Evolutionary conservation across 2,797 vertebrate species (phyloP).

Genomic region (Ibycter americanus): DNA sequence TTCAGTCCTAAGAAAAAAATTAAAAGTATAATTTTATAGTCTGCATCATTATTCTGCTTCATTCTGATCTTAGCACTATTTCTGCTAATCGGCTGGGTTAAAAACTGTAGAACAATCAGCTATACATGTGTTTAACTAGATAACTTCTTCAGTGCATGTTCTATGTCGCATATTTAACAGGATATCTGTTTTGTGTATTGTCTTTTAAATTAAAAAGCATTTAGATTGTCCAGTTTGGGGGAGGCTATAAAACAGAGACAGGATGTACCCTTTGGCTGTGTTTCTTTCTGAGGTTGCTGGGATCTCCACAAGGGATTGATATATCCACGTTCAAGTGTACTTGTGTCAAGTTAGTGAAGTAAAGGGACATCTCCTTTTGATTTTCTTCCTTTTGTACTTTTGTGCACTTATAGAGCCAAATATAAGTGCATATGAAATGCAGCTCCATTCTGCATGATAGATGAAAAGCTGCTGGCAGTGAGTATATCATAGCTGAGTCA

Average conservation of each 20-base stretch:
- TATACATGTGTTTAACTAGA: neutral
- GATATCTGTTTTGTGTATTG: neutral
- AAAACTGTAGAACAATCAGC: neutral
- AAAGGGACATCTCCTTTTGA: neutral
- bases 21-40: neutral
- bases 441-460: neutral
- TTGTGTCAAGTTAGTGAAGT: neutral
- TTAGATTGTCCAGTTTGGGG: neutral
- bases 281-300: neutral
- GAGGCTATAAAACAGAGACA: neutral
- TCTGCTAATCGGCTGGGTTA: neutral
- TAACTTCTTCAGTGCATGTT: neutral
- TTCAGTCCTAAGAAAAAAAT: neutral
- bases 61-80: neutral
- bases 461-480: neutral
- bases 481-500: constrained; percentile 4
- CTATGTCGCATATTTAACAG: neutral
- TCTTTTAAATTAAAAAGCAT: neutral
- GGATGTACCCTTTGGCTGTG: neutral
- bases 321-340: neutral
- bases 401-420: neutral
- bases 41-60: neutral
- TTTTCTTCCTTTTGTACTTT: neutral
- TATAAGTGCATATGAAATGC: neutral
- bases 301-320: neutral